Evolutionary conservation across 2,113 vertebrate genomes (phyloP).

Genomic region (Cynopterus brachyotis): DNA sequence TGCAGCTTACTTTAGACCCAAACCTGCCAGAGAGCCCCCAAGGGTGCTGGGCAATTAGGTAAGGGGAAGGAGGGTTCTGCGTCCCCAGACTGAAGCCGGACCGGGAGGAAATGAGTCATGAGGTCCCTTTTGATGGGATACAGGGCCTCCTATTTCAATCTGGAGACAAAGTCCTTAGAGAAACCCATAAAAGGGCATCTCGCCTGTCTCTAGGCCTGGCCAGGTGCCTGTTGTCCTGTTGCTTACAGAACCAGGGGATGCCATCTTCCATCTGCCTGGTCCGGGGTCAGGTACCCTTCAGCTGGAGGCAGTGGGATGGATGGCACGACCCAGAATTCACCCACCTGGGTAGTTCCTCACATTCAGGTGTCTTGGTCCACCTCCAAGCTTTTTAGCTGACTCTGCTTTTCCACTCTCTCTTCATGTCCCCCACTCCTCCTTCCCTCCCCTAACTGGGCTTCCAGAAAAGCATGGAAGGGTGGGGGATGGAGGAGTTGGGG

Average conservation of each 20-base stretch:
- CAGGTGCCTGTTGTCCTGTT: slow-evolving; percentile 38
- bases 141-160: slow-evolving; percentile 57
- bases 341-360: background rate
- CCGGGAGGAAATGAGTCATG: slow-evolving; percentile 71
- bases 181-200: slow-evolving; percentile 75
- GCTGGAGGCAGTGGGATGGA: background rate
- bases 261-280: background rate
- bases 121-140: slow-evolving; percentile 52
- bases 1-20: background rate
- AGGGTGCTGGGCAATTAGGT: background rate
- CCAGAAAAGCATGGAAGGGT: background rate
- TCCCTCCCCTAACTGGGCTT: background rate
- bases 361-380: background rate
- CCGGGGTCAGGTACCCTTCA: background rate
- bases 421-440: background rate
- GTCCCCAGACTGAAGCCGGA: background rate
- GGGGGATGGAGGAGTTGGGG: too few species aligned
- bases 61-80: background rate
- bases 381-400: background rate
- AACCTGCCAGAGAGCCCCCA: background rate
- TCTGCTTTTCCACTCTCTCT: background rate
- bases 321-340: background rate
- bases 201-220: background rate
- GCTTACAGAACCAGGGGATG: background rate
- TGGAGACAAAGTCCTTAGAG: slow-evolving; percentile 39